Percentiles rank a stretch among this genome's conserved stretches.
phyloP scores from a whole-genome alignment of 2,797 vertebrate genomes.

The Anisognathus igniventris region DNA sequence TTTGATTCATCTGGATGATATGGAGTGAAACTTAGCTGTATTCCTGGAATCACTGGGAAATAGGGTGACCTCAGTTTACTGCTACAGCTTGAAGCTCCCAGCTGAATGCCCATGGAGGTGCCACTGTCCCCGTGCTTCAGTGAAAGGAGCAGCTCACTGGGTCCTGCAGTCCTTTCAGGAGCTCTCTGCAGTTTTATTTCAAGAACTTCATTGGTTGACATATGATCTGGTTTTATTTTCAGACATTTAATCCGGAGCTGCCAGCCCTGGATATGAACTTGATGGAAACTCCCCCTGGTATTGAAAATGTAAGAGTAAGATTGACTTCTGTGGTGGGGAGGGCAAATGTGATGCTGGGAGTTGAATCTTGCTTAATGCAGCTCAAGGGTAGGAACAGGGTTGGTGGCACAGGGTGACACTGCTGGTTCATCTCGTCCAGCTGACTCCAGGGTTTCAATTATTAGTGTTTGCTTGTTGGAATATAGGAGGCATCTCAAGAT shows the following conservation, averaged over 20 bases:
- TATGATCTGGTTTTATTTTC: neutral
- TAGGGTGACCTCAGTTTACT: neutral
- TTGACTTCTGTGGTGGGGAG: neutral
- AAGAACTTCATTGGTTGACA: neutral
- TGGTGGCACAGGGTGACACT: neutral
- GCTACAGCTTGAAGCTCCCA: neutral
- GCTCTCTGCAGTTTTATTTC: neutral
- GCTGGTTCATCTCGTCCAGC: neutral
- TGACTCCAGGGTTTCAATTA: neutral
- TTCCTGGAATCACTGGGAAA: neutral
- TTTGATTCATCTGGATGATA: neutral
- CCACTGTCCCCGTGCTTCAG: neutral
- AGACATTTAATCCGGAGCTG: conserved; percentile 61
- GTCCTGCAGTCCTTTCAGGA: neutral
- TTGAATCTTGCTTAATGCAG: neutral
- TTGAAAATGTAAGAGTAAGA: conserved; percentile 51
- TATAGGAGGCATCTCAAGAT: neutral
- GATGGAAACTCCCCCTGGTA: conserved; percentile 24
- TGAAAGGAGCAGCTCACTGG: neutral
- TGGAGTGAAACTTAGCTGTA: neutral
- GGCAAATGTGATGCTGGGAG: neutral
- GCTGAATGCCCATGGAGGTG: neutral
- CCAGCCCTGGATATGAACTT: conserved; percentile 42
- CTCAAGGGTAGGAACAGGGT: neutral
- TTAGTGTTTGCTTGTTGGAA: neutral